These are phyloP conservation scores for Poeciliopsis gracilis DNA, from an alignment of 2,797 vertebrate species.

Conservation along the genomic window DNA sequence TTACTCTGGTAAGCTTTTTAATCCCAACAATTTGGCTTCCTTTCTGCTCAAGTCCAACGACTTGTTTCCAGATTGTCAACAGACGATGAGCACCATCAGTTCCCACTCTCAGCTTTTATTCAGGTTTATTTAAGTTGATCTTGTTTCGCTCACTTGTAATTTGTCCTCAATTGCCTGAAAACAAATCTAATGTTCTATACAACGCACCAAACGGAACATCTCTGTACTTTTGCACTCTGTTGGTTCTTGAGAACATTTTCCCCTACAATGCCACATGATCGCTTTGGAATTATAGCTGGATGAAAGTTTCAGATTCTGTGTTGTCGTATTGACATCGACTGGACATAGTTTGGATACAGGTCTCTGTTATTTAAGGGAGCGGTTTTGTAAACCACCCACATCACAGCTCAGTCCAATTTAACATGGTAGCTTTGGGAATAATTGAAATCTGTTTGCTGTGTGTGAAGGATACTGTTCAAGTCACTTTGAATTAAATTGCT, in stretches of 20 bases:
- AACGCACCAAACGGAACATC: background rate
- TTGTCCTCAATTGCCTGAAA: background rate
- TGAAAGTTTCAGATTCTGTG: background rate
- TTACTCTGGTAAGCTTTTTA: background rate
- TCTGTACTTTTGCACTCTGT: background rate
- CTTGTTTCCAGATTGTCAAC: background rate
- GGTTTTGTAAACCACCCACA: background rate
- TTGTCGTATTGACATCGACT: background rate
- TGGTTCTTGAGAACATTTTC: background rate
- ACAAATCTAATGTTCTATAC: background rate
- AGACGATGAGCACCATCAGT: background rate
- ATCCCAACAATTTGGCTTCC: background rate
- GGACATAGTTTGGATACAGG: background rate
- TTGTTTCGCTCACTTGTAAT: background rate
- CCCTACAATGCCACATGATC: background rate
- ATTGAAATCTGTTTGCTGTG: background rate
- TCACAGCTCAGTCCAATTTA: background rate
- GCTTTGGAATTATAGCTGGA: background rate
- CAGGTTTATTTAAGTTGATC: background rate
- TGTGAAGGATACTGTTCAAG: background rate
- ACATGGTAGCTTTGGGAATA: background rate
- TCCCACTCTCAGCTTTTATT: background rate
- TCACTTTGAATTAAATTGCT: background rate
- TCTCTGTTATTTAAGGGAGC: background rate
- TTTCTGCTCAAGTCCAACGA: background rate